Base-by-base conservation (phyloP, 2,888 invertebrate genomes). In the Hypercompe scribonia region DNA sequence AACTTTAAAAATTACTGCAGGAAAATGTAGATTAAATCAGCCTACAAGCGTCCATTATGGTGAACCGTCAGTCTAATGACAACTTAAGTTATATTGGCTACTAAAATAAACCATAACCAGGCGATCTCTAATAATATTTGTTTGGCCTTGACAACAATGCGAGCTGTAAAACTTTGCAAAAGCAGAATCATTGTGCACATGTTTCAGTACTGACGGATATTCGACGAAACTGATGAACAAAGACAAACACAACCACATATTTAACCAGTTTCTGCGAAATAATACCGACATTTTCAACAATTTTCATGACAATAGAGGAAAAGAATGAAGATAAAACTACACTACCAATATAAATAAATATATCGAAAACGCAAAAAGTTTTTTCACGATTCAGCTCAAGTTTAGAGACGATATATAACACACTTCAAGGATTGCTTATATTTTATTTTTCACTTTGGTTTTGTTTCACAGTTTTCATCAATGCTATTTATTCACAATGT, bases 211-310 rank as follows among this genome's bases (percentile, higher is more conserved):
- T 58, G 10, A 28, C 50, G 31, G 21, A 8, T 33, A 68, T n/a
- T 68, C 54, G 31, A 69, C 67, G 72, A 72, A 72, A 68, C 28
- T 39, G 33, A 68, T 46, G 36, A 70, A 73, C 36, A 61, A 63
- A 70, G 58, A 65, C 33, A 69, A 69, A 66, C 8, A 46, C 13
- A 65, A 69, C 33, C 33, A 34, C 36, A 28, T 15, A n/a, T 8
- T 34, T 18, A 36, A 58, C 33, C 18, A 8, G 21, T 58, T 68
- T 54, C 54, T 13, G 11, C 28, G 36, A 54, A 68, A 68, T 36
- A 68, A 54, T 58, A 68, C 33, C n/a, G 68, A 11, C 18, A n/a
- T 36, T 36, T n/a, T 46, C 33, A 13, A 46, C 24, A 8, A 28
- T 58, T 28, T 58, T 58, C 58, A 58, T 58, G 58, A 58, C 58